Conservation (phyloP, 35 echinoderm and acorn worm genomes). For the Chiridota heheva region DNA sequence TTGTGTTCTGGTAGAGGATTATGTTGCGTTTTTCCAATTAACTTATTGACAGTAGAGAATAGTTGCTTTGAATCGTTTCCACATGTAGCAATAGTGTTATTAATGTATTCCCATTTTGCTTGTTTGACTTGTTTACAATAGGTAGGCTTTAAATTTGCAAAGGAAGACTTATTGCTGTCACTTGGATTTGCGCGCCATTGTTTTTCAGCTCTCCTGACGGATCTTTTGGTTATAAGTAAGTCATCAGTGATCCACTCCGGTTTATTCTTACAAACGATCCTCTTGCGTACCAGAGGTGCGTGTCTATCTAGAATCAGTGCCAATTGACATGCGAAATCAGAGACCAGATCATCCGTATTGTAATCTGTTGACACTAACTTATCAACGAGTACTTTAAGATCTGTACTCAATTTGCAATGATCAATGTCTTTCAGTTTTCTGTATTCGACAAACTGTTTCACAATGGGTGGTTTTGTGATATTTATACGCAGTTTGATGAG, state of each 20-base stretch:
- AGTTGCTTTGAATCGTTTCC: too few species aligned
- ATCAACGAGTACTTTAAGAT: conserved; percentile 33
- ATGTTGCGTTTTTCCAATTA: too few species aligned
- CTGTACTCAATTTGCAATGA: conserved; percentile 5
- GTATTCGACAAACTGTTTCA: conserved; percentile 14
- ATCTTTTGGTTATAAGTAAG: neutral
- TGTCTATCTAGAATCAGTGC: neutral
- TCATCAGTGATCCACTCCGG: conserved; percentile 9
- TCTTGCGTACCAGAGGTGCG: neutral
- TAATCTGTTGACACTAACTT: neutral
- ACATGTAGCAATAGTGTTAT: too few species aligned
- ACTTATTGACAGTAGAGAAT: too few species aligned
- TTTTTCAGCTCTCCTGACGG: conserved; percentile 3
- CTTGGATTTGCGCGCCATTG: neutral
- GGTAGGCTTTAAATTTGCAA: too few species aligned
- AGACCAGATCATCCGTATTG: conserved; percentile 5
- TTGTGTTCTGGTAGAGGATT: too few species aligned
- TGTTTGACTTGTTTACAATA: too few species aligned
- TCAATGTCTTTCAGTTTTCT: conserved; percentile 17
- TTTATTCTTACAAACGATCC: conserved; percentile 1
- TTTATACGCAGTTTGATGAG: conserved; percentile 12
- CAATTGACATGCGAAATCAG: conserved; percentile 28
- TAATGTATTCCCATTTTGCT: too few species aligned
- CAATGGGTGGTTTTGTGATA: neutral
- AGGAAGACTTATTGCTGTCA: neutral